Evolutionary conservation across 2,888 invertebrate genomes (phyloP).

Genomic region (Neoitamus cyanurus): DNA sequence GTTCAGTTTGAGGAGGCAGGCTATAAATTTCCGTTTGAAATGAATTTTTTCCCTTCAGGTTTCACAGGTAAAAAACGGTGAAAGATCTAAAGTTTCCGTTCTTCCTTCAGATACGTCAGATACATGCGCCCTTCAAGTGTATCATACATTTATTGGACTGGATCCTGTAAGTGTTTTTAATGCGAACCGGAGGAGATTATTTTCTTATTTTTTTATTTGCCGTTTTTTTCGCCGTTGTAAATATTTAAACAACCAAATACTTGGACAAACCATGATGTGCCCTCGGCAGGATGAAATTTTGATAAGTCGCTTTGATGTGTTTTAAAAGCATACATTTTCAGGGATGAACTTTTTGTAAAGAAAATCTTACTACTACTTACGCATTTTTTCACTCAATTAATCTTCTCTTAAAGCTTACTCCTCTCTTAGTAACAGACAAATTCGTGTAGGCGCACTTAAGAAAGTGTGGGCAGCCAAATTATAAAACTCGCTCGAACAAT

Average conservation of each 20-base stretch:
- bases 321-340: not conserved
- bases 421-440: not conserved
- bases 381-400: not conserved
- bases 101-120: not conserved
- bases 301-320: not conserved
- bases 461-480: no score
- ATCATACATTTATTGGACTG: not conserved
- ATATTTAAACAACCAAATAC: not conserved
- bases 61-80: not conserved
- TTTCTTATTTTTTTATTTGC: not conserved
- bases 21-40: not conserved
- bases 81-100: not conserved
- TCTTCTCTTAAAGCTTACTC: not conserved
- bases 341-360: not conserved
- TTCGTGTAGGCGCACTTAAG: not conserved
- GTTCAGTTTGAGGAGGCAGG: not conserved
- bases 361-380: not conserved
- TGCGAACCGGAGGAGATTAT: not conserved
- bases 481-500: no score
- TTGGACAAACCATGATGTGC: not conserved
- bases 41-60: not conserved
- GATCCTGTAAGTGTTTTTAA: not conserved
- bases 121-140: not conserved
- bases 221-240: not conserved
- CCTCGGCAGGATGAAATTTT: not conserved